Base-by-base conservation (phyloP, 2,888 invertebrate species). In the Drosophila cracens region DNA sequence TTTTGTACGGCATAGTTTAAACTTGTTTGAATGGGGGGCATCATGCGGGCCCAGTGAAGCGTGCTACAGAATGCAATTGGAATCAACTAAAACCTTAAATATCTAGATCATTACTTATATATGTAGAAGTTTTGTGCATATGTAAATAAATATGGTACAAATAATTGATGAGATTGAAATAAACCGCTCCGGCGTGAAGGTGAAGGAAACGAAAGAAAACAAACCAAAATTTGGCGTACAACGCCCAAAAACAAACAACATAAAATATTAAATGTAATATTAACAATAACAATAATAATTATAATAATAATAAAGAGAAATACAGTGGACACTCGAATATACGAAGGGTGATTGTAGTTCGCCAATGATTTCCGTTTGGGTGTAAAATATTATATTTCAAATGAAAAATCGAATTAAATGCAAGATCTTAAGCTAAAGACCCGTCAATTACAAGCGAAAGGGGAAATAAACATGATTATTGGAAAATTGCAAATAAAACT, bases 11-110 rank as follows among this genome's bases (percentile, higher is more conserved):
- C 62, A 78, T 61, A n/a, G 43, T 53, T 70, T 49, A 52, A 70
- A 34, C 59, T 69, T 57, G 29, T 34, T 33, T 33, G 36, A 25
- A 29, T 13, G 40, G 56, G 40, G 56, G 61, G 59, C 46, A 65
- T 58, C 79, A 81, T 82, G 82, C 79, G 71, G 54, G 54, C 59
- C 63, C 61, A 60, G 29, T 54, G 58, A 62, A 81, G 81, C 74
- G 79, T 81, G 75, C 75, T 76, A 70, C 49, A 54, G 52, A 57
- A 64, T 52, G 69, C 77, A 65, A 70, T 58, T 29, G 34, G 72
- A 63, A 57, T 43, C 21, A 66, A 33, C 52, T 57, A 33, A 66
- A 63, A 36, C 62, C 40, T 33, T 34, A 67, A 33, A 48, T 40
- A 33, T 16, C 25, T 34, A 54, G 25, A 11, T 54, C 46, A 27